Conservation (phyloP, 2,797 vertebrate genomes). For the Falco naumanni region DNA sequence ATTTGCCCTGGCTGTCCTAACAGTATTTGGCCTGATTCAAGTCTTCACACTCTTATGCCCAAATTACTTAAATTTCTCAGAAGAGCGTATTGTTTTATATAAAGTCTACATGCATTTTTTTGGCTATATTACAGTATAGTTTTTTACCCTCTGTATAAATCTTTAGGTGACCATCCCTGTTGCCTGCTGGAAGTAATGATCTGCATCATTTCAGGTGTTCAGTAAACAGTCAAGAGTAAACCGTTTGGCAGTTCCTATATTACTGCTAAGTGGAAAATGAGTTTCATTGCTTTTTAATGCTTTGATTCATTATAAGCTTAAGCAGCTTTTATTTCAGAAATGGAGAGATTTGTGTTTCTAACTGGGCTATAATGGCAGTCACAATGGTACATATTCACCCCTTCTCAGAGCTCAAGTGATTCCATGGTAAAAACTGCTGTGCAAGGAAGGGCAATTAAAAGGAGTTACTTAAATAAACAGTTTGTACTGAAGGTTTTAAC, state of each 20-base stretch:
- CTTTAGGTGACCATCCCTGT: not conserved
- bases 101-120: not conserved
- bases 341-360: not conserved
- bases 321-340: not conserved
- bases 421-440: not conserved
- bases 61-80: not conserved
- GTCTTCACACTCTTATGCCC: not conserved
- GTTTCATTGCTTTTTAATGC: not conserved
- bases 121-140: not conserved
- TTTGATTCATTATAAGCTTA: constrained; percentile 5
- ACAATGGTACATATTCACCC: not conserved
- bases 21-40: not conserved
- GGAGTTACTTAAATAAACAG: constrained; percentile 1
- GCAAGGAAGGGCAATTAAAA: not conserved
- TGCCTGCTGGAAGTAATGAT: not conserved
- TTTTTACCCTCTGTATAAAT: not conserved
- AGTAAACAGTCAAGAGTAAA: not conserved
- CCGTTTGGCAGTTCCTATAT: not conserved
- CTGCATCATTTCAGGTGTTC: constrained; percentile 20
- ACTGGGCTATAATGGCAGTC: not conserved
- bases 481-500: not conserved
- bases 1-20: not conserved
- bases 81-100: not conserved
- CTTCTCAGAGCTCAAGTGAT: not conserved
- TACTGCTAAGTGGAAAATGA: not conserved